Base-by-base conservation (phyloP, 2,797 vertebrate species). In the Lepus townsendii region DNA sequence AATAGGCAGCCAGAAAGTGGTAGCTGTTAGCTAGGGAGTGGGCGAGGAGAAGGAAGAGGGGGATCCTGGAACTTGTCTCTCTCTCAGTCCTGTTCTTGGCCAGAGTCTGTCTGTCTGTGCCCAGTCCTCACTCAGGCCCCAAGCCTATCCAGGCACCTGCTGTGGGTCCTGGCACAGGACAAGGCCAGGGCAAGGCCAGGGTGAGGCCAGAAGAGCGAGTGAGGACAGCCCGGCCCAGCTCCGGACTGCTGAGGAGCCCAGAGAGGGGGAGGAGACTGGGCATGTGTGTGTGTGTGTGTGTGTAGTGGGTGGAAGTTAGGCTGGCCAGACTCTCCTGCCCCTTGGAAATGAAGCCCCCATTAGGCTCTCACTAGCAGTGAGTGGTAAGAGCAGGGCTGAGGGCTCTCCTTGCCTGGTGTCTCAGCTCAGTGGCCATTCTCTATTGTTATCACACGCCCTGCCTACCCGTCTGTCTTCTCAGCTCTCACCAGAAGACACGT, bases 81-180 rank as follows among this genome's bases (percentile, higher is more conserved):
- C 52, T 80, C 0, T 50, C 87, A 94, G 75, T 85, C 87, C 75
- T 94, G 78, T 35, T 92, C 79, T 92, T 93, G 92, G 90, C 88
- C 88, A 92, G 83, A 93, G 68, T 50, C 62, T 88, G 71, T 71
- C 24, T 71, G 10, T 4, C 88, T 92, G 75, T 65, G 35, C 66
- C 85, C 85, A 83, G 92, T 38, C 75, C 69, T 90, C 83, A 93
- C 83, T 93, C 62, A 57, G 92, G 71, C 62, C 83, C 42, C 62
- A 50, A 90, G 71, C n/a, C 42, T 78, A 72, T 95, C 95, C 96
- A 92, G 95, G 86, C 96, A 97, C 96, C 96, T 97, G 97, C 95
- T 97, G 68, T 80, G 93, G 88, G 83, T 78, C 75, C 83, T 97
- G 97, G 95, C 95, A 96, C 50, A 38, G 69, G 72, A 69, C 89